Conservation (phyloP, 2,113 vertebrate species). For the Erythrocercus mccallii region DNA sequence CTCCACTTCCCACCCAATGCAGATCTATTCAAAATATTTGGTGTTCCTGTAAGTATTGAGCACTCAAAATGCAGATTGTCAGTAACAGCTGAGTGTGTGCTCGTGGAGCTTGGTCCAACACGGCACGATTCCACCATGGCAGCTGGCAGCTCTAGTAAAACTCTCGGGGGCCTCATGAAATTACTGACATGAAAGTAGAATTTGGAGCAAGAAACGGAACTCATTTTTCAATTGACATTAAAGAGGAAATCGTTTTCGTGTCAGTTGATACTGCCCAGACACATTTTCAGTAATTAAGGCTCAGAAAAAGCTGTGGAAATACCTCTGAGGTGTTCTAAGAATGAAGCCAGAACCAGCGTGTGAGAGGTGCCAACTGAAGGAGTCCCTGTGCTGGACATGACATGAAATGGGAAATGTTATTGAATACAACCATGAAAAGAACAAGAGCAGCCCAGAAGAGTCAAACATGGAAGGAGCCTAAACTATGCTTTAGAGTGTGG, state of each 20-base stretch:
- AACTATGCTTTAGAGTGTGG: fast-evolving
- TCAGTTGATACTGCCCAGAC: conserved; percentile 39
- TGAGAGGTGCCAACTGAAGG: conserved; percentile 15
- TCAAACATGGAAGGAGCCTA: not conserved
- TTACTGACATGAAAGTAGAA: conserved; percentile 10
- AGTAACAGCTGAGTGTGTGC: not conserved
- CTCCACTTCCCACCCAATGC: not conserved
- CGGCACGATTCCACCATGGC: not conserved
- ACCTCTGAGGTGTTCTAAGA: conserved; percentile 26
- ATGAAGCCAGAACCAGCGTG: not conserved
- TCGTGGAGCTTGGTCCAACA: fast-evolving
- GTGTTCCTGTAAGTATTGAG: not conserved
- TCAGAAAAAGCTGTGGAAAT: conserved; percentile 36
- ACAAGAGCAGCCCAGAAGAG: not conserved
- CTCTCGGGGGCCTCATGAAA: not conserved
- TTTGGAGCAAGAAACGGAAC: conserved; percentile 40
- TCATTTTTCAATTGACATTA: conserved; percentile 35
- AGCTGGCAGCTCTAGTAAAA: not conserved
- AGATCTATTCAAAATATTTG: not conserved
- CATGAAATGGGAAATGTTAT: not conserved
- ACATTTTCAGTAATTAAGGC: conserved; percentile 23
- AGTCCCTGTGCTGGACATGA: not conserved
- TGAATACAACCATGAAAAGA: not conserved
- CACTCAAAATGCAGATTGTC: not conserved
- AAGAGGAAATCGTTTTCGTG: conserved; percentile 45